Evolutionary conservation across 2,797 vertebrate species (phyloP).

Genomic region (Spea hammondii): DNA sequence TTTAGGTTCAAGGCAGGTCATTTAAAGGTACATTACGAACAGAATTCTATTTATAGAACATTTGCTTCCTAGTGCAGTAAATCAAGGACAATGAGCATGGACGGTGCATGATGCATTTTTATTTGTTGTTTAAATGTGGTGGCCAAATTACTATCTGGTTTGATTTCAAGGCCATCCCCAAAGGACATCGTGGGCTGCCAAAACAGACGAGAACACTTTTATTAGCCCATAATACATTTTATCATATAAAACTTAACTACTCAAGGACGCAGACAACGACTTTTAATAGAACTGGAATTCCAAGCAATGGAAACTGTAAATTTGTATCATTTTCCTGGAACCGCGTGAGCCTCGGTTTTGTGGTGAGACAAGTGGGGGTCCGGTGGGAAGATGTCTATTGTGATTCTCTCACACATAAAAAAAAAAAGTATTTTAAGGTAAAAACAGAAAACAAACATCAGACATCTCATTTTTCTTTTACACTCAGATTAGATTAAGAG

Average conservation of each 20-base stretch:
- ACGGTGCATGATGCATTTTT: constrained; percentile 5
- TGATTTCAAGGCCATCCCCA: constrained; percentile 19
- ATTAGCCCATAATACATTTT: constrained; percentile 39
- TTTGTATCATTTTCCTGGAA: constrained; percentile 36
- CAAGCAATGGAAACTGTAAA: constrained; percentile 1
- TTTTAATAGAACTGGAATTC: constrained; percentile 38
- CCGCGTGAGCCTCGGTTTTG: neutral
- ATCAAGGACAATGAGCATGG: neutral
- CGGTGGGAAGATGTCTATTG: constrained; percentile 27
- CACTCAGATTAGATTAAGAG: too few species aligned
- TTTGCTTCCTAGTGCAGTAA: neutral
- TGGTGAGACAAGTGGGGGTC: constrained; percentile 26
- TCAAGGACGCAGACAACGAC: constrained; percentile 36
- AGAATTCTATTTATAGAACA: constrained; percentile 13
- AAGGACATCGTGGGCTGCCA: constrained; percentile 2
- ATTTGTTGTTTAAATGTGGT: neutral
- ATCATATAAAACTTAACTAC: constrained; percentile 24
- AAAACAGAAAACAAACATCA: constrained; percentile 16
- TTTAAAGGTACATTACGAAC: neutral
- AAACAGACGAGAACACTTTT: constrained; percentile 15
- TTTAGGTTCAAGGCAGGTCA: neutral
- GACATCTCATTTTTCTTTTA: neutral
- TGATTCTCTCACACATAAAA: constrained; percentile 24
- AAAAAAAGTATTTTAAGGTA: neutral
- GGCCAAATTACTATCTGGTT: neutral